Percentiles rank a stretch among this genome's conserved stretches.
Evolutionary conservation across 2,888 invertebrate species (phyloP).

Genomic region (Deilephila elpenor): DNA sequence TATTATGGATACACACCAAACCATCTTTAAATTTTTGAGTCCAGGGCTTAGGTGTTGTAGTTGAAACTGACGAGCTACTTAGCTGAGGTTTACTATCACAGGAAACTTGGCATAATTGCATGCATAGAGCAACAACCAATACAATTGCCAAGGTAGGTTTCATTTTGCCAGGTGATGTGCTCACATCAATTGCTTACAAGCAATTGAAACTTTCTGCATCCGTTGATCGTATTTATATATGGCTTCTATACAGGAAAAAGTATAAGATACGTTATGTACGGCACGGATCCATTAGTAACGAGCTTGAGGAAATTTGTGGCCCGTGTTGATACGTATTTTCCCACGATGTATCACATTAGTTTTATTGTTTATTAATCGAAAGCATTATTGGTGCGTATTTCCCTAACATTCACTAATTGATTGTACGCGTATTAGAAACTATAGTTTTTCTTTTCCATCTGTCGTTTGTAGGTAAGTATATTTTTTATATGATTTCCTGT

Average conservation of each 20-base stretch:
- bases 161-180: constrained; percentile 41
- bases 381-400: constrained; percentile 33
- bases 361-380: constrained; percentile 21
- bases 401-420: constrained; percentile 1
- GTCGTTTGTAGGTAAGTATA: neutral
- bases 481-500: neutral
- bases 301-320: constrained; percentile 6
- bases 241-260: constrained; percentile 39
- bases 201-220: constrained; percentile 19
- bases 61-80: constrained; percentile 32
- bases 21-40: constrained; percentile 58
- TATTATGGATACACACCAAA: constrained; percentile 50
- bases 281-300: neutral
- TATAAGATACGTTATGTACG: neutral
- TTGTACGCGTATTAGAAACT: neutral
- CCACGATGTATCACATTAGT: constrained; percentile 31
- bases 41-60: constrained; percentile 51
- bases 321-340: constrained; percentile 1
- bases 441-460: neutral
- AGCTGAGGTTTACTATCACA: constrained; percentile 33
- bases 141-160: constrained; percentile 46
- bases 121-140: constrained; percentile 41
- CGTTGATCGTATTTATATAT: constrained; percentile 39
- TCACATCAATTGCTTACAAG: neutral
- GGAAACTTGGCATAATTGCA: constrained; percentile 45